Conservation (phyloP, 2,113 vertebrate genomes). For the Oncorhynchus mykiss region DNA sequence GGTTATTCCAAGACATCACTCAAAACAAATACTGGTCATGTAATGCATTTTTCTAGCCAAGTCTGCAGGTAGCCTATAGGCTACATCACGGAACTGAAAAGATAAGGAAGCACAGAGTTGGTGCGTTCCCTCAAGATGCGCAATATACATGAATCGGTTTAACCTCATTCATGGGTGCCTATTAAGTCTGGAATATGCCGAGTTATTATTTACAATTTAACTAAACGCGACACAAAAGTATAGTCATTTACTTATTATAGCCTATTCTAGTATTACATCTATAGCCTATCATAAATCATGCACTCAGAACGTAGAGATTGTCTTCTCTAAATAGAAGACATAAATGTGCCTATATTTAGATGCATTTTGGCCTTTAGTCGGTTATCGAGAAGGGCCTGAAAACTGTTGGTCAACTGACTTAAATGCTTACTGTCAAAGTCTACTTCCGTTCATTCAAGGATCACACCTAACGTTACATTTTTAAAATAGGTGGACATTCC, state of each 20-base stretch:
- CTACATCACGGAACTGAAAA: background rate
- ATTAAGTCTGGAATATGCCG: background rate
- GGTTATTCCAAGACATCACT: background rate
- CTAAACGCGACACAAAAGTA: slow-evolving; percentile 8
- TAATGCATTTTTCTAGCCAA: background rate
- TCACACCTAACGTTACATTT: background rate
- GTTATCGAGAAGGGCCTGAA: background rate
- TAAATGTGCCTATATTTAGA: background rate
- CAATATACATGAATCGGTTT: slow-evolving; percentile 39
- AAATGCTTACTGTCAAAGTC: background rate
- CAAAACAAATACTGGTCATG: background rate
- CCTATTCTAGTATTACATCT: background rate
- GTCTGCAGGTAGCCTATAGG: background rate
- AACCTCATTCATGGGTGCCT: slow-evolving; percentile 43
- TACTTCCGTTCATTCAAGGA: background rate
- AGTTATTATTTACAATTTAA: background rate
- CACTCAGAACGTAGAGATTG: background rate
- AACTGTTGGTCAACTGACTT: background rate
- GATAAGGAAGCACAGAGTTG: background rate
- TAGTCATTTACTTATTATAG: background rate
- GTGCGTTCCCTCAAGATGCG: slow-evolving; percentile 1
- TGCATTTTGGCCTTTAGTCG: too few relatives aligned
- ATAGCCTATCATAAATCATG: background rate
- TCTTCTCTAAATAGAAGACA: background rate
- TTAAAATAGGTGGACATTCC: background rate